phyloP scores from a whole-genome alignment of 2,113 vertebrate species.

The Reinhardtius hippoglossoides region DNA sequence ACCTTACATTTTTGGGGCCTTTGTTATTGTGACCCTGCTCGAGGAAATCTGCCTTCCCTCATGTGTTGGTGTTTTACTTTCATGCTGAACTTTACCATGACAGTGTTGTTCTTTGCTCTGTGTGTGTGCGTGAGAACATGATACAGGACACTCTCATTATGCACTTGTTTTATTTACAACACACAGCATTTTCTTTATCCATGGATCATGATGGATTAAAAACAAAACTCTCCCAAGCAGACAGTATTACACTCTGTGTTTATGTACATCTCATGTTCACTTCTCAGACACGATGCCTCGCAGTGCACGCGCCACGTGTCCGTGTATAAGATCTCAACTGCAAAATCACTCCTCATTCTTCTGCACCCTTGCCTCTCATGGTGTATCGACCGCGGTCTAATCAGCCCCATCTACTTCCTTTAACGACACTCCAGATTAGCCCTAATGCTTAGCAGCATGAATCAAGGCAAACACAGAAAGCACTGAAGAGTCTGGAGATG shows the following conservation, averaged over 20 bases:
- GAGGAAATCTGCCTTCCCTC: too few relatives aligned
- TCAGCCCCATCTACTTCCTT: conserved; percentile 63
- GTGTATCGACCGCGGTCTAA: conserved; percentile 53
- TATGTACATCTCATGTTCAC: conserved; percentile 60
- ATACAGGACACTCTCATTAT: conserved; percentile 51
- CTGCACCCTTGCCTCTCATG: conserved; percentile 36
- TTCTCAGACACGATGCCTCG: conserved; percentile 39
- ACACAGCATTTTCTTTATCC: conserved; percentile 64
- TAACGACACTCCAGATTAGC: conserved; percentile 67
- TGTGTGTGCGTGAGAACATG: conserved; percentile 17
- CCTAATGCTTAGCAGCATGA: conserved; percentile 72
- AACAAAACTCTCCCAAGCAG: conserved; percentile 60
- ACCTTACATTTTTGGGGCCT: too few relatives aligned
- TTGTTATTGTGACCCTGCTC: too few relatives aligned
- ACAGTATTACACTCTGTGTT: conserved; percentile 58
- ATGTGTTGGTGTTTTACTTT: too few relatives aligned
- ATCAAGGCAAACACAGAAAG: conserved; percentile 52
- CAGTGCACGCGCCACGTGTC: conserved; percentile 27
- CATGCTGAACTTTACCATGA: too few relatives aligned
- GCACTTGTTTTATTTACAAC: conserved; percentile 76
- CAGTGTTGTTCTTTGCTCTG: too few relatives aligned
- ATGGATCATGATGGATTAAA: conserved; percentile 47
- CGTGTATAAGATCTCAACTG: conserved; percentile 44
- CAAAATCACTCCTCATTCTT: conserved; percentile 35
- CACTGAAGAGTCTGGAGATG: conserved; percentile 50